Evolutionary conservation across 2,113 vertebrate genomes (phyloP).

Genomic region (Tragelaphus strepsiceros): DNA sequence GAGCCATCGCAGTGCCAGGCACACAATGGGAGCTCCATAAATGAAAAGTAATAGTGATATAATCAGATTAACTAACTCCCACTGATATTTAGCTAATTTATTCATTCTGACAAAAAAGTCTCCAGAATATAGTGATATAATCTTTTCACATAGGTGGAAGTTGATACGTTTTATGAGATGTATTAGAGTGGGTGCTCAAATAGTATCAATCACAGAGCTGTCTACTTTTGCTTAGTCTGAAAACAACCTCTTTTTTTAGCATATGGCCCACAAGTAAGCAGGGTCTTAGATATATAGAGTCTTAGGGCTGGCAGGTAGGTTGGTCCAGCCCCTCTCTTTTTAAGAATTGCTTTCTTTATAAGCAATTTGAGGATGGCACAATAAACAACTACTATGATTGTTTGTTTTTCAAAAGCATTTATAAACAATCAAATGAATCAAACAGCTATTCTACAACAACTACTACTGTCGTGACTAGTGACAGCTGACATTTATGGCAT

Average conservation of each 20-base stretch:
- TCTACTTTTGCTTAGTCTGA: neutral
- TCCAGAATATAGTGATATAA: neutral
- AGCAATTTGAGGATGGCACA: neutral
- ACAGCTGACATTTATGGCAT: neutral
- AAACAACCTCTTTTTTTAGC: neutral
- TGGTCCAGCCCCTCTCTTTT: neutral
- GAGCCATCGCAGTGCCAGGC: slow-evolving; percentile 1
- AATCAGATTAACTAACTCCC: slow-evolving; percentile 3
- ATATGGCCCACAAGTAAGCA: neutral
- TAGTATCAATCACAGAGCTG: neutral
- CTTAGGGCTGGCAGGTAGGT: neutral
- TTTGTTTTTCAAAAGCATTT: slow-evolving; percentile 6
- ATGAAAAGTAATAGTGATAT: neutral
- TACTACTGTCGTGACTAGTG: neutral
- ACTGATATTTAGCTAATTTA: slow-evolving; percentile 15
- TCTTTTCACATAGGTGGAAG: neutral
- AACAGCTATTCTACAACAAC: neutral
- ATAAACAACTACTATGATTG: neutral
- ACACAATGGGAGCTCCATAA: neutral
- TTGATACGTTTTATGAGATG: neutral
- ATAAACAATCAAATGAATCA: neutral
- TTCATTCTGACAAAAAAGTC: slow-evolving; percentile 11
- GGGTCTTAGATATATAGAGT: neutral
- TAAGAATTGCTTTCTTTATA: neutral
- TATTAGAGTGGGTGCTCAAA: neutral